Evolutionary conservation across 2,113 vertebrate species (phyloP).

Genomic region (Melanostigma gelatinosum): DNA sequence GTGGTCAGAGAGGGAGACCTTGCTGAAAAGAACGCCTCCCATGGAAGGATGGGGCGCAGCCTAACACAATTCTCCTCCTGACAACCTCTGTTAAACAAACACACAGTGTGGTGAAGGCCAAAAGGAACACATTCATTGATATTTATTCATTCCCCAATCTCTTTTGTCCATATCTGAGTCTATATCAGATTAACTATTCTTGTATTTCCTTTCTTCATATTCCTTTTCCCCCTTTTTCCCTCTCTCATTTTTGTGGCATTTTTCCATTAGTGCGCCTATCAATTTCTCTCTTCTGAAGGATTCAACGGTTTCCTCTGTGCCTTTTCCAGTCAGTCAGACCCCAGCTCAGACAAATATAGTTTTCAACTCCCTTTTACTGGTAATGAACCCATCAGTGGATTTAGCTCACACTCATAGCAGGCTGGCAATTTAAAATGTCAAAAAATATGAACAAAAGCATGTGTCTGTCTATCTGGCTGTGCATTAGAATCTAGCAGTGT

Average conservation of each 20-base stretch:
- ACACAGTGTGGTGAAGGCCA: constrained; percentile 55
- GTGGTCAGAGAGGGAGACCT: constrained; percentile 78
- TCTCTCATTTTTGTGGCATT: constrained; percentile 68
- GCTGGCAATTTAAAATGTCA: constrained; percentile 40
- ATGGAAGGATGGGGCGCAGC: constrained; percentile 60
- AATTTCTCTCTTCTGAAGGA: constrained; percentile 75
- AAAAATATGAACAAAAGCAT: constrained; percentile 18
- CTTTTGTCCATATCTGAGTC: constrained; percentile 48
- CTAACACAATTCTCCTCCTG: constrained; percentile 71
- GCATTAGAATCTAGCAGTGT: constrained; percentile 31
- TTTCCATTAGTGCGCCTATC: constrained; percentile 79
- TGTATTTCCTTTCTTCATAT: constrained; percentile 38
- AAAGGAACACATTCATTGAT: constrained; percentile 65
- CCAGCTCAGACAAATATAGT: constrained; percentile 78
- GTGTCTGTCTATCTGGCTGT: constrained; percentile 11
- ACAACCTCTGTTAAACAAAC: constrained; percentile 80
- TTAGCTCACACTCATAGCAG: constrained; percentile 62
- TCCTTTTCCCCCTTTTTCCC: constrained; percentile 5
- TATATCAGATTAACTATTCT: constrained; percentile 44
- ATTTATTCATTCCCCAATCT: constrained; percentile 72
- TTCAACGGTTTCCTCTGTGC: constrained; percentile 77
- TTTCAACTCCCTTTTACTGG: constrained; percentile 81
- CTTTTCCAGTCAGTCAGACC: constrained; percentile 81
- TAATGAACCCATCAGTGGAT: constrained; percentile 78
- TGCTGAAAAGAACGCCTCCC: constrained; percentile 69